These are phyloP conservation scores for Ptycholaimellus sp. DNA, from an alignment of 2,888 invertebrate genomes.

Conservation along the genomic window DNA sequence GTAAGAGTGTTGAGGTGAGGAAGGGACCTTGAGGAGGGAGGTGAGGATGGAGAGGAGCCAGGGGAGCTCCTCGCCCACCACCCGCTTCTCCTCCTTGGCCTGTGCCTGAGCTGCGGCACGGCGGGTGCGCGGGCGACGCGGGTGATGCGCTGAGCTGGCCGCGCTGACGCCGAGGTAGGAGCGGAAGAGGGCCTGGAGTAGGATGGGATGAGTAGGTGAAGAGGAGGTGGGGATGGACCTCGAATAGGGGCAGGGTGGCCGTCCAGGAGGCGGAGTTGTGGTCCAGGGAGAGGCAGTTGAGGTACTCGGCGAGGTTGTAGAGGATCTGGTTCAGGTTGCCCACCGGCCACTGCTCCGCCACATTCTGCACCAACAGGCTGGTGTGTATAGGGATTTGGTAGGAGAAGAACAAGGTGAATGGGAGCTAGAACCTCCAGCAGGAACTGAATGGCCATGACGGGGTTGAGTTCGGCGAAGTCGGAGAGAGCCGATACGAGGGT, in stretches of 20 bases:
- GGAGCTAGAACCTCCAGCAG: slow-evolving; percentile 45
- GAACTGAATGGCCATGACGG: slow-evolving; percentile 70
- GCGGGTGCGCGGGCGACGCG: too few relatives aligned
- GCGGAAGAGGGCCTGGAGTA: slow-evolving; percentile 62
- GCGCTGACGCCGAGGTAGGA: too few relatives aligned
- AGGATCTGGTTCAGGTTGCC: slow-evolving; percentile 54
- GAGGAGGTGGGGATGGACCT: slow-evolving; percentile 50
- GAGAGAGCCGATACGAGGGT: slow-evolving; percentile 72
- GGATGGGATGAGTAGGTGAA: slow-evolving; percentile 54
- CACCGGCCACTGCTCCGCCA: slow-evolving; percentile 52
- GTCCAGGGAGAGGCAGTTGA: slow-evolving; percentile 59
- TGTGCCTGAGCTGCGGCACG: too few relatives aligned
- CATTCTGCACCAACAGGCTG: slow-evolving; percentile 33
- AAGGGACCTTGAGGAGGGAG: too few relatives aligned
- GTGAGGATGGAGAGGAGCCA: too few relatives aligned
- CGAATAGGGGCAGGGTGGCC: slow-evolving; percentile 57
- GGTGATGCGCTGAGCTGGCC: too few relatives aligned
- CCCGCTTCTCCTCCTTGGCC: too few relatives aligned
- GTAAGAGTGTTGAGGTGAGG: background rate
- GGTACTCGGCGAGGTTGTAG: slow-evolving; percentile 70
- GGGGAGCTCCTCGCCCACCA: too few relatives aligned
- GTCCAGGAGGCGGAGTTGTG: slow-evolving; percentile 52
- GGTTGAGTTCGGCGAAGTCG: slow-evolving; percentile 84
- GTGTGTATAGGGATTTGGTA: slow-evolving; percentile 2
- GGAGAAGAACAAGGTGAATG: background rate